A percentile compares a stretch with the other conserved stretches of the same genome.
Evolutionary conservation across 2,797 vertebrate genomes (phyloP).

Genomic region (Argya squamiceps): DNA sequence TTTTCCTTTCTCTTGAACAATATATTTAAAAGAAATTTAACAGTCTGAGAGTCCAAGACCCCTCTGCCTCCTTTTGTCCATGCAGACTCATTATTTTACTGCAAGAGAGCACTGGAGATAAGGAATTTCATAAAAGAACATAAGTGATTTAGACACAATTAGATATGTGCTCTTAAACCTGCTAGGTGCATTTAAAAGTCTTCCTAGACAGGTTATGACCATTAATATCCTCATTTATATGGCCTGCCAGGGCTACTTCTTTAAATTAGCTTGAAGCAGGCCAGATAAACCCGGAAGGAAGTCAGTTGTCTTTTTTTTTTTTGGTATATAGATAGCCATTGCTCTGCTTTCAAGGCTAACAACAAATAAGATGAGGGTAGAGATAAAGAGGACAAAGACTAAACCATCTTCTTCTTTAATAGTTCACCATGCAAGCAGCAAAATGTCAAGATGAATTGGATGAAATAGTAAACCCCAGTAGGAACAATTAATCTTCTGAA

Average conservation of each 20-base stretch:
- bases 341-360: slow-evolving; percentile 19
- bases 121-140: slow-evolving; percentile 22
- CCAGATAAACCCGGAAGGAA: slow-evolving; percentile 57
- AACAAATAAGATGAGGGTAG: neutral
- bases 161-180: slow-evolving; percentile 23
- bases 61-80: neutral
- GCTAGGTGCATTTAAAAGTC: slow-evolving; percentile 41
- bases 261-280: slow-evolving; percentile 63
- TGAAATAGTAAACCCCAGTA: slow-evolving; percentile 3
- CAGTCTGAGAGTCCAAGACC: neutral
- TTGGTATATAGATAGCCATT: neutral
- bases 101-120: neutral
- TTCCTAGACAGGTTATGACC: slow-evolving; percentile 26
- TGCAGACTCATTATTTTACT: neutral
- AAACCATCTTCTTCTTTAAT: neutral
- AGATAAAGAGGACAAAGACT: neutral
- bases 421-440: neutral
- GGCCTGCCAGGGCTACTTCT: slow-evolving; percentile 52
- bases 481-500: slow-evolving; percentile 6
- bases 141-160: slow-evolving; percentile 19
- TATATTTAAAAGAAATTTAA: neutral
- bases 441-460: neutral
- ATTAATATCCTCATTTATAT: slow-evolving; percentile 44
- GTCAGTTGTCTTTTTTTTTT: slow-evolving; percentile 39
- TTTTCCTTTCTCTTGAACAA: neutral